Conservation (phyloP, 2,113 vertebrate species). For the Symphodus melops region DNA sequence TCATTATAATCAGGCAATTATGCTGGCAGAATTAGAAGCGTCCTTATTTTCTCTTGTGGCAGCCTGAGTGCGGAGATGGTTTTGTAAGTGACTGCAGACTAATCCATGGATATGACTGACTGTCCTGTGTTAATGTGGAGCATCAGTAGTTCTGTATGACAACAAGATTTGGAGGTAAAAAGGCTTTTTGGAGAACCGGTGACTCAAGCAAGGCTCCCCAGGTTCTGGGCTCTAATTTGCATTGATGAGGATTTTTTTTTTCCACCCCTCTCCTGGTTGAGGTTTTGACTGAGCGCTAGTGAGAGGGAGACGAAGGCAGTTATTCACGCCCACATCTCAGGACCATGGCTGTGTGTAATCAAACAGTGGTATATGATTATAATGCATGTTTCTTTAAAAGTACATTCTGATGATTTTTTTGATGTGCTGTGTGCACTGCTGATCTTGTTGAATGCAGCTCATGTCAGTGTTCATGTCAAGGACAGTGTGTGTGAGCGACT, state of each 20-base stretch:
- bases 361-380: slow-evolving; percentile 63
- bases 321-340: slow-evolving; percentile 61
- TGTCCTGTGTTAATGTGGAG: slow-evolving; percentile 68
- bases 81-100: slow-evolving; percentile 72
- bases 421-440: slow-evolving; percentile 4
- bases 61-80: slow-evolving; percentile 67
- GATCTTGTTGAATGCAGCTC: slow-evolving; percentile 2
- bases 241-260: slow-evolving; percentile 88
- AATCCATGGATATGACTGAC: slow-evolving; percentile 73
- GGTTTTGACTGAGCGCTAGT: slow-evolving; percentile 61
- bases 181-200: slow-evolving; percentile 81
- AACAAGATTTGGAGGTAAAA: slow-evolving; percentile 84
- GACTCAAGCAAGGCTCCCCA: slow-evolving; percentile 79
- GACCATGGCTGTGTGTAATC: slow-evolving; percentile 59
- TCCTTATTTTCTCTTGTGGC: slow-evolving; percentile 79
- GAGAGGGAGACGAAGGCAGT: slow-evolving; percentile 63
- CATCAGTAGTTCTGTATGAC: slow-evolving; percentile 72
- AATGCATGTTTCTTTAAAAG: slow-evolving; percentile 57
- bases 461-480: not conserved
- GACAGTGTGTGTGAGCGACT: slow-evolving; percentile 12
- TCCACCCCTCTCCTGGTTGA: slow-evolving; percentile 48
- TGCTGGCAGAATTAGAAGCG: slow-evolving; percentile 81
- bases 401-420: slow-evolving; percentile 22
- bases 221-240: slow-evolving; percentile 88
- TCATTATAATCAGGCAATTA: slow-evolving; percentile 84